Evolutionary conservation across 2,797 vertebrate species (phyloP), one percentile per base, ranked within the genome.

Genomic region (Macrochelys suwanniensis): DNA sequence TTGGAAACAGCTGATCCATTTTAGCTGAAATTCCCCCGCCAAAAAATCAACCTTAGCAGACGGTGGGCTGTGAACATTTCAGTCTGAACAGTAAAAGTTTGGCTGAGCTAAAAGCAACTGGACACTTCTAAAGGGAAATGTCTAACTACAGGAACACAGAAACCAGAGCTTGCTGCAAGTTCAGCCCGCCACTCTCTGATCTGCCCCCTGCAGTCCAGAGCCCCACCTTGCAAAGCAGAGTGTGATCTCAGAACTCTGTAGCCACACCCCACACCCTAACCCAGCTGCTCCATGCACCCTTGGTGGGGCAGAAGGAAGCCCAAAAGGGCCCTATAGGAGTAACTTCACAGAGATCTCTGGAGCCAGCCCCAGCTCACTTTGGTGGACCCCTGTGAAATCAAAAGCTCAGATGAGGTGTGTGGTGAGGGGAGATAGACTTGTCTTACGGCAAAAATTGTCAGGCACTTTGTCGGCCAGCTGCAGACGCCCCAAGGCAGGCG

Each of bases 401-500:
- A 21, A 19, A 68, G 25, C 54, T 59, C 3, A 0, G 33, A 6
- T 31, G 56, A 81, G 0, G 0, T 78, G 31, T 7, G 0, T 0
- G 0, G 0, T 1, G 45, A 21, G 25, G 4, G 37, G 54, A 49
- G 25, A 81, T 45, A 84, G 6, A 68, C 23, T 54, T 57, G 80
- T 28, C 53, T 42, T 11, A 16, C 3, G 9, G 13, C 54, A 57
- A 42, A 56, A 81, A 56, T 15, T 42, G 16, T 31, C 7, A 4
- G 37, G 54, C 54, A 42, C 68, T 45, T 77, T 68, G 68, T 26
- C 9, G 84, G 25, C 56, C 89, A 96, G 68, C 89, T 92, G 87
- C 2, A 0, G 5, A 0, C 0, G 49, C 82, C 84, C 87, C 0
- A 0, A 19, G 87, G 89, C 82, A 76, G 84, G 53, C 0, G 19